These are phyloP conservation scores for Labroides dimidiatus DNA, from an alignment of 2,797 vertebrate genomes.

Conservation along the genomic window DNA sequence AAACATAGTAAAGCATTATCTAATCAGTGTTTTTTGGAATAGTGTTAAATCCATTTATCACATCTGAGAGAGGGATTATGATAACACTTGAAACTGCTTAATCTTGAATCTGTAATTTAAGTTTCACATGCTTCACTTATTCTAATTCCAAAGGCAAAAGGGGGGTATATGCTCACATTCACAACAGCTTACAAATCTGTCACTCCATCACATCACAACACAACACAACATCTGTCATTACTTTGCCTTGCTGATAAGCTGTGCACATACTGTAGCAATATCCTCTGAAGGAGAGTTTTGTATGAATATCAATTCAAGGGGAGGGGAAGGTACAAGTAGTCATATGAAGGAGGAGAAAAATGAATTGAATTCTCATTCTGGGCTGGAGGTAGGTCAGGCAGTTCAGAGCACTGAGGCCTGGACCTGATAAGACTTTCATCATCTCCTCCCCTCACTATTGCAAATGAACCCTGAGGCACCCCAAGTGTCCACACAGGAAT, in stretches of 20 bases:
- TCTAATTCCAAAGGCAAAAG: conserved; percentile 30
- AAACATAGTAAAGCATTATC: not conserved
- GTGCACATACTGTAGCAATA: conserved; percentile 54
- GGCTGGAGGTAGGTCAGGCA: conserved; percentile 38
- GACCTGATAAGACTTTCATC: conserved; percentile 65
- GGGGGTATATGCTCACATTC: conserved; percentile 10
- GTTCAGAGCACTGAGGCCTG: conserved; percentile 36
- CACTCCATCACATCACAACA: conserved; percentile 22
- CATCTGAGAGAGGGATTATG: conserved; percentile 9
- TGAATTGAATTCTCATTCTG: conserved; percentile 56
- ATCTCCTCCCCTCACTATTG: conserved; percentile 25
- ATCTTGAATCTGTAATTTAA: conserved; percentile 29
- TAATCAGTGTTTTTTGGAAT: not conserved
- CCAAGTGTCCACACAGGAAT: conserved; percentile 43
- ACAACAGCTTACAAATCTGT: conserved; percentile 27
- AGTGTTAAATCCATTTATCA: not conserved
- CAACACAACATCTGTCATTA: conserved; percentile 21
- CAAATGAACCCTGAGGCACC: conserved; percentile 44
- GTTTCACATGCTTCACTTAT: conserved; percentile 1
- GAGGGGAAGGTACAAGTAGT: conserved; percentile 32
- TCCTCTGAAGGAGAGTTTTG: conserved; percentile 48
- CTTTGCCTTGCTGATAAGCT: conserved; percentile 54
- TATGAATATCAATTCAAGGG: conserved; percentile 54
- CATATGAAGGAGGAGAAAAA: conserved; percentile 35
- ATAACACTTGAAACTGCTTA: conserved; percentile 21